phyloP scores from a whole-genome alignment of 2,888 invertebrate genomes.

The Hyppa rectilinea region DNA sequence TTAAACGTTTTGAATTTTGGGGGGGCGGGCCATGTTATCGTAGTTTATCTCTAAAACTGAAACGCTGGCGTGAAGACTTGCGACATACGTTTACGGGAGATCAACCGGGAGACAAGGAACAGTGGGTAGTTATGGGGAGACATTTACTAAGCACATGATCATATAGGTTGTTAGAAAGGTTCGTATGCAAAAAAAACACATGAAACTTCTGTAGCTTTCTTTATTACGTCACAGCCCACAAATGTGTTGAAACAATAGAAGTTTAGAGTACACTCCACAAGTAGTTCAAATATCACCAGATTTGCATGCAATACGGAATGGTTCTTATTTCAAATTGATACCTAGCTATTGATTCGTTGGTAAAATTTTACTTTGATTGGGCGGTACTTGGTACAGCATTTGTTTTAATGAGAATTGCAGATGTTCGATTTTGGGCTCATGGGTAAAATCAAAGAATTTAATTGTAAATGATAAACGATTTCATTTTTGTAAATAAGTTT shows the following conservation, averaged over 20 bases:
- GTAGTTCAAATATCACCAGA: constrained; percentile 57
- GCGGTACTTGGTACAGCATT: constrained; percentile 6
- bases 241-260: constrained; percentile 58
- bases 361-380: constrained; percentile 27
- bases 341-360: constrained; percentile 38
- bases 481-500: no score
- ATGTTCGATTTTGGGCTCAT: constrained; percentile 17
- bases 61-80: no score
- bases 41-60: no score
- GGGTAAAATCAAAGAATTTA: not conserved
- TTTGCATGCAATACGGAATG: constrained; percentile 36
- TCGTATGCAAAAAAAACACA: not conserved
- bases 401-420: constrained; percentile 28
- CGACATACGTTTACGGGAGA: no score
- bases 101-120: no score
- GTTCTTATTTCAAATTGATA: constrained; percentile 30
- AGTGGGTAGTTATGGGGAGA: no score
- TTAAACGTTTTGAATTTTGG: no score
- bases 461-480: no score
- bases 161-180: no score
- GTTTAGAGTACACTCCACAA: constrained; percentile 49
- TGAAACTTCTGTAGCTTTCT: constrained; percentile 31
- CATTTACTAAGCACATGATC: no score
- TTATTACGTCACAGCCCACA: constrained; percentile 6
- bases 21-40: no score